Evolutionary conservation across 1,140 invertebrate genomes (phyloP), one percentile per base, ranked within the genome.

Genomic region (Saccostrea cuccullata): DNA sequence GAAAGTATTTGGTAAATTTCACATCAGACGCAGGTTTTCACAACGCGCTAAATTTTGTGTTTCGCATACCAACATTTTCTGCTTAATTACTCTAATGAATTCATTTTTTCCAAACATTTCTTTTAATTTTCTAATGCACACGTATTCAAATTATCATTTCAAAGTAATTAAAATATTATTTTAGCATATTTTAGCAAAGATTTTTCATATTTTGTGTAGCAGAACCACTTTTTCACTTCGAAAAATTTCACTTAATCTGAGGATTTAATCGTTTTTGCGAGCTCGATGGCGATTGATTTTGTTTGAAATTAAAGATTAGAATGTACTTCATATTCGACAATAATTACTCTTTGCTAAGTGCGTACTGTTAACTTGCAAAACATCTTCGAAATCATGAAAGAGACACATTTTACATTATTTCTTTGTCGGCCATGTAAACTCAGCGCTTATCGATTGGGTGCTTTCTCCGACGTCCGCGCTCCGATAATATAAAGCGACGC

Each of bases 391-490:
- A 36, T 30, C 13, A 30, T 5, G 8, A 9, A 77, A 12, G 23
- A 77, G 70, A 77, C 70, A 77, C 70, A 77, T 77, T 77, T 77
- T 15, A 11, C 4, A 4, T 77, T 26, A 77, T 77, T 36, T 77
- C 26, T 12, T 30, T 77, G 70, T 77, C 70, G 26, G 70, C 70
- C 70, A 77, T 77, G 70, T 30, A 77, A 77, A 77, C 23, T n/a
- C 30, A 26, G 70, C 60, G 70, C 70, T 77, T 77, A 77, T 77
- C 70, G 70, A 77, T 77, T 77, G 70, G 70, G 11, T 85, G 84
- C 56, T 64, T 60, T 60, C 84, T 23, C 64, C 55, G 84, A 85
- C 84, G 84, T 85, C 84, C 84, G 84, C 56, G 55, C 55, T 85
- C 26, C 47, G 26, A 11, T 36, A 13, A 60, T 60, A 60, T 56